Evolutionary conservation across 2,888 invertebrate genomes (phyloP).

Genomic region (Torymus aiolomorphi): DNA sequence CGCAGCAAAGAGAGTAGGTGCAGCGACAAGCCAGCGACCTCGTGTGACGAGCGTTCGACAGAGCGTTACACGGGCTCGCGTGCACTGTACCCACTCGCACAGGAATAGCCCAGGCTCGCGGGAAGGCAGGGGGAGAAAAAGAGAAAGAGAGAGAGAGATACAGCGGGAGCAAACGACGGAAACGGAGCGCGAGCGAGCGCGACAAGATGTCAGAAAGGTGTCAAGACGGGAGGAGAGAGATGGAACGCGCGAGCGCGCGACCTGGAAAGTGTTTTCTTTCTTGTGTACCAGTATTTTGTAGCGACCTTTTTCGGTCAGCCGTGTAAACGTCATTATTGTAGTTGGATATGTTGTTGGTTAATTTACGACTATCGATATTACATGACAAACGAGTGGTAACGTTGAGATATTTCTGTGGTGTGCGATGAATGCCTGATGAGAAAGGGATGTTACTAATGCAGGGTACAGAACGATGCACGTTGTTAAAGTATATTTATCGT

Average conservation of each 20-base stretch:
- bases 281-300: constrained; percentile 20
- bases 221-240: constrained; percentile 6
- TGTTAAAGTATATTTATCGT: too few relatives aligned
- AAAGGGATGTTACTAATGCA: too few relatives aligned
- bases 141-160: constrained; percentile 35
- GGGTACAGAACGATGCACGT: too few relatives aligned
- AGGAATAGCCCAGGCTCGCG: too few relatives aligned
- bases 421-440: too few relatives aligned
- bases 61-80: neutral
- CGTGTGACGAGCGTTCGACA: constrained; percentile 23
- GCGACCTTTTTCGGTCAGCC: constrained; percentile 22
- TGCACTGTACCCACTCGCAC: too few relatives aligned
- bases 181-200: constrained; percentile 20
- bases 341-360: too few relatives aligned
- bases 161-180: constrained; percentile 43
- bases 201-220: constrained; percentile 38
- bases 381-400: too few relatives aligned
- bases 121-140: too few relatives aligned
- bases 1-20: neutral
- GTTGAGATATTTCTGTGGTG: too few relatives aligned
- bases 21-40: neutral
- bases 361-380: too few relatives aligned
- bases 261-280: constrained; percentile 44
- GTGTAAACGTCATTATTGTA: neutral
- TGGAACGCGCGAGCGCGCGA: neutral